These are phyloP conservation scores for Xylota segnis DNA, from an alignment of 2,888 invertebrate species.

Conservation along the genomic window DNA sequence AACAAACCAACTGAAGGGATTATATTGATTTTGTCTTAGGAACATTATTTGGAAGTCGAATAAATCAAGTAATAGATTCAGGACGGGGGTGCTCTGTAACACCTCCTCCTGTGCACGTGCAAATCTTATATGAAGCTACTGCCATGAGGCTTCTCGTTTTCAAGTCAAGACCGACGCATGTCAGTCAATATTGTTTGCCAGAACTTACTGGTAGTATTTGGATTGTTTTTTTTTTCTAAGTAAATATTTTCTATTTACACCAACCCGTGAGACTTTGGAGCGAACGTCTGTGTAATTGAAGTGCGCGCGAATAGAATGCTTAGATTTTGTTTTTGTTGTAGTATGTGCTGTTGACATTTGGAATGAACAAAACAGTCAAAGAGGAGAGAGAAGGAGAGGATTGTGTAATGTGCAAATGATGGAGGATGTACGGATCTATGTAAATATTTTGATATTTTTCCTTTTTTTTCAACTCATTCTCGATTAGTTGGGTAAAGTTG, in stretches of 20 bases:
- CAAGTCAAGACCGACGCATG: background rate
- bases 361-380: background rate
- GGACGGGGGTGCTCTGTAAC: background rate
- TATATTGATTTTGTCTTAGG: conserved; percentile 66
- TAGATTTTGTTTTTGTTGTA: conserved; percentile 11
- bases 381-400: background rate
- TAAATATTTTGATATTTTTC: conserved; percentile 50
- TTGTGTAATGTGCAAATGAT: conserved; percentile 55
- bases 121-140: conserved; percentile 25
- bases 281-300: conserved; percentile 36
- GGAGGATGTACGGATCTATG: conserved; percentile 24
- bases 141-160: conserved; percentile 23
- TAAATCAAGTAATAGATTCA: conserved; percentile 60
- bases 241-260: conserved; percentile 57
- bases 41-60: conserved; percentile 58
- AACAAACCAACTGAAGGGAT: conserved; percentile 38
- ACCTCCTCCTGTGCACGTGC: conserved; percentile 19
- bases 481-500: conserved; percentile 17
- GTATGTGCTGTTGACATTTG: conserved; percentile 21
- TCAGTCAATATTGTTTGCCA: conserved; percentile 31
- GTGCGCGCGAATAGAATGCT: conserved; percentile 46
- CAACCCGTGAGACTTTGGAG: conserved; percentile 29
- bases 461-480: background rate
- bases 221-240: conserved; percentile 10
- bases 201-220: background rate